Evolutionary conservation across 2,888 invertebrate genomes (phyloP).

Genomic region (Smittia aterrima): DNA sequence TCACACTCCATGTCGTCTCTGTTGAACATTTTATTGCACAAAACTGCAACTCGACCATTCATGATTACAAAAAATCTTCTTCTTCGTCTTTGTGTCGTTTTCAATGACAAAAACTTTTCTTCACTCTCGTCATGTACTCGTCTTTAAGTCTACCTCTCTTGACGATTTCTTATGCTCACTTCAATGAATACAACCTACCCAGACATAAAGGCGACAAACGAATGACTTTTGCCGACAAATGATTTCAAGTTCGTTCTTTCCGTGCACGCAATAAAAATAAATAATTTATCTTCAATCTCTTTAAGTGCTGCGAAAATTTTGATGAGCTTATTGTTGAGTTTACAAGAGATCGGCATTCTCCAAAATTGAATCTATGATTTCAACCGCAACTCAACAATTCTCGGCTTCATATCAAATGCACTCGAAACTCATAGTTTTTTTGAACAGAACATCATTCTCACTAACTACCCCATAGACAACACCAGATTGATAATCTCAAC

Average conservation of each 20-base stretch:
- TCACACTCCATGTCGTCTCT: conserved; percentile 20
- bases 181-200: neutral
- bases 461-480: too few relatives aligned
- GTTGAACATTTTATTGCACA: conserved; percentile 19
- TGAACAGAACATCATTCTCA: too few relatives aligned
- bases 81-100: too few relatives aligned
- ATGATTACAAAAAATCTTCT: neutral
- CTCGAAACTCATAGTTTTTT: too few relatives aligned
- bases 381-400: too few relatives aligned
- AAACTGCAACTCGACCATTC: conserved; percentile 9
- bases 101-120: neutral
- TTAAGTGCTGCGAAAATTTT: neutral
- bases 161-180: conserved; percentile 36
- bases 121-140: neutral
- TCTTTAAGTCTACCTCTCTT: conserved; percentile 9
- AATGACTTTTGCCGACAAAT: neutral
- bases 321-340: neutral
- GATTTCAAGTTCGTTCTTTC: neutral
- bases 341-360: too few relatives aligned
- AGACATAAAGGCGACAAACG: conserved; percentile 31
- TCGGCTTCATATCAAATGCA: too few relatives aligned
- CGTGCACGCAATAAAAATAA: neutral
- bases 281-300: neutral
- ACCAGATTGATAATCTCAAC: too few relatives aligned
- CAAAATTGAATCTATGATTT: too few relatives aligned